Percentiles rank a stretch among this genome's conserved stretches.
Evolutionary conservation across 2,797 vertebrate genomes (phyloP).

Genomic region (Mormyrops attenuatus): DNA sequence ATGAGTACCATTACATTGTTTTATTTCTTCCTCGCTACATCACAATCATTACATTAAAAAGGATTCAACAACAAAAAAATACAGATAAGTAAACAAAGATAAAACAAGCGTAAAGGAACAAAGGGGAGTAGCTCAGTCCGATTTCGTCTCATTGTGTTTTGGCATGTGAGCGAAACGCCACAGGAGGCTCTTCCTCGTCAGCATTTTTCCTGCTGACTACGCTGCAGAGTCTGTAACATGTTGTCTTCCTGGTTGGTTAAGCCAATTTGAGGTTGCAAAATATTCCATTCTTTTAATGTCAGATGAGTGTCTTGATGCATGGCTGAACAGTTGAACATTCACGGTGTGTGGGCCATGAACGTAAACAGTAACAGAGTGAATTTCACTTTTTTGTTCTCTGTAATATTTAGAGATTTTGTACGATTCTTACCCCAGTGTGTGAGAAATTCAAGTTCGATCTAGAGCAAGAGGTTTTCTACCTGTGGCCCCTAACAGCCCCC

Average conservation of each 20-base stretch:
- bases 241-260: slow-evolving; percentile 3
- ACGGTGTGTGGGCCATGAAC: not conserved
- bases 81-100: not conserved
- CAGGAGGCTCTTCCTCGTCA: not conserved
- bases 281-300: not conserved
- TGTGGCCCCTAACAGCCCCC: not conserved
- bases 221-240: not conserved
- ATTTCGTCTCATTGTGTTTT: not conserved
- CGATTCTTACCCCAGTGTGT: not conserved
- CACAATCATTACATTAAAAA: not conserved
- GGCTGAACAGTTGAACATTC: not conserved
- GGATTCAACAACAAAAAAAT: not conserved
- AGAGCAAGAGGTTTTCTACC: not conserved
- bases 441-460: not conserved
- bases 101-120: not conserved
- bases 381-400: not conserved
- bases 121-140: not conserved
- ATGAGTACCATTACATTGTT: not conserved
- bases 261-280: not conserved
- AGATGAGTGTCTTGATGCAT: not conserved
- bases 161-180: not conserved
- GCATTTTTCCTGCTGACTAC: not conserved
- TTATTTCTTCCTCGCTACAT: not conserved
- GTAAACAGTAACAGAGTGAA: not conserved
- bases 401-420: not conserved